These are phyloP conservation scores for Plotosus lineatus DNA, from an alignment of 2,113 vertebrate species.

Conservation along the genomic window DNA sequence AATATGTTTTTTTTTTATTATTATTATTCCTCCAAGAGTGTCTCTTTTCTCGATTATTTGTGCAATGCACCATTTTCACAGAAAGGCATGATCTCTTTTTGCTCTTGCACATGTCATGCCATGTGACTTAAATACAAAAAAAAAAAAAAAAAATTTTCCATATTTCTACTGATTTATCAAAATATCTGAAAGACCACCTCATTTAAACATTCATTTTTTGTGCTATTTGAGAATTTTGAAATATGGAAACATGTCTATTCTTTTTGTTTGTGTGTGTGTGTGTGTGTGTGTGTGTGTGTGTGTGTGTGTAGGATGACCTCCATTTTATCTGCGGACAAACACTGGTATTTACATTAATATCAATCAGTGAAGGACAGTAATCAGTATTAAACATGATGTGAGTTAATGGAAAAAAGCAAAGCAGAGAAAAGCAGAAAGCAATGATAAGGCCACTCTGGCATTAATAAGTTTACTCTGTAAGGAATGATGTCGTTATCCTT, in stretches of 20 bases:
- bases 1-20: too few relatives aligned
- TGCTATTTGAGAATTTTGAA: not conserved
- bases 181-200: too few relatives aligned
- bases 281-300: not conserved
- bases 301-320: not conserved
- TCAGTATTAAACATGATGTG: not conserved
- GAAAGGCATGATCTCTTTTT: too few relatives aligned
- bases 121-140: too few relatives aligned
- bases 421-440: not conserved
- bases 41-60: too few relatives aligned
- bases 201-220: too few relatives aligned
- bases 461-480: slow-evolving; percentile 14
- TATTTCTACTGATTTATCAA: too few relatives aligned
- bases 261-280: not conserved
- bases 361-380: slow-evolving; percentile 17
- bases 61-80: too few relatives aligned
- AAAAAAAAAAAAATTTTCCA: too few relatives aligned
- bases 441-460: not conserved
- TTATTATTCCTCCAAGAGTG: too few relatives aligned
- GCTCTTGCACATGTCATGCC: too few relatives aligned
- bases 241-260: not conserved
- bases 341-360: slow-evolving; percentile 12
- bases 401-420: slow-evolving; percentile 20
- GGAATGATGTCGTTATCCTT: not conserved
- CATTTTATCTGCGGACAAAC: not conserved